These are phyloP conservation scores for Zeus faber DNA, from an alignment of 2,113 vertebrate genomes.

Conservation along the genomic window DNA sequence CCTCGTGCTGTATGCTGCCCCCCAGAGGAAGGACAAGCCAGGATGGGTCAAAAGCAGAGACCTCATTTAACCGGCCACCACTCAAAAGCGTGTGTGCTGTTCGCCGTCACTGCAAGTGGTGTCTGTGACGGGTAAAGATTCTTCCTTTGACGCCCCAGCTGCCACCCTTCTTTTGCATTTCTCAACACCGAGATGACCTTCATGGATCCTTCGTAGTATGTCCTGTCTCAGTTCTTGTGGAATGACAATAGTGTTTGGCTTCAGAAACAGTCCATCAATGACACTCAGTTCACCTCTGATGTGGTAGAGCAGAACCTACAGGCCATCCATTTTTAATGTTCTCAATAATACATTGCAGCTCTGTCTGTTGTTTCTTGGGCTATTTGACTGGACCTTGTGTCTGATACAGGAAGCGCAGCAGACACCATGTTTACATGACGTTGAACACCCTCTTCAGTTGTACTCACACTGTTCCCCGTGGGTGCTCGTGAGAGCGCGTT, in stretches of 20 bases:
- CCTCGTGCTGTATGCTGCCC: too few species aligned
- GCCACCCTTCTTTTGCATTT: constrained; percentile 34
- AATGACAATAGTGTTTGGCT: constrained; percentile 9
- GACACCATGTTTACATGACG: neutral
- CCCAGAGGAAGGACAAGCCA: too few species aligned
- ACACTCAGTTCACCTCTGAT: constrained; percentile 19
- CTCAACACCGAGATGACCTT: constrained; percentile 24
- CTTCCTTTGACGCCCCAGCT: too few species aligned
- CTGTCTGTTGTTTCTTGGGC: constrained; percentile 6
- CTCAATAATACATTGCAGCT: constrained; percentile 7
- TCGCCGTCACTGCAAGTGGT: too few species aligned
- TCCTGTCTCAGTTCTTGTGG: constrained; percentile 7
- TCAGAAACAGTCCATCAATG: constrained; percentile 22
- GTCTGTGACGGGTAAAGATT: too few species aligned
- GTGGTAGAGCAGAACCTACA: constrained; percentile 5
- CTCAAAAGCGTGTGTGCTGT: too few species aligned
- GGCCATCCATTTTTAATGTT: constrained; percentile 23
- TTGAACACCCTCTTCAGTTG: too few species aligned
- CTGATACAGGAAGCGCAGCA: constrained; percentile 17
- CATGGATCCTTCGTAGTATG: constrained; percentile 17
- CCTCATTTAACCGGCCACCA: too few species aligned
- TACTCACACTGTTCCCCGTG: neutral
- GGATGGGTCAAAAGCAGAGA: too few species aligned
- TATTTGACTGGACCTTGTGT: constrained; percentile 20
- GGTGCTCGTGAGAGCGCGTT: neutral